Conservation (phyloP, 2,888 invertebrate species). For the Rhorus exstirpatorius region DNA sequence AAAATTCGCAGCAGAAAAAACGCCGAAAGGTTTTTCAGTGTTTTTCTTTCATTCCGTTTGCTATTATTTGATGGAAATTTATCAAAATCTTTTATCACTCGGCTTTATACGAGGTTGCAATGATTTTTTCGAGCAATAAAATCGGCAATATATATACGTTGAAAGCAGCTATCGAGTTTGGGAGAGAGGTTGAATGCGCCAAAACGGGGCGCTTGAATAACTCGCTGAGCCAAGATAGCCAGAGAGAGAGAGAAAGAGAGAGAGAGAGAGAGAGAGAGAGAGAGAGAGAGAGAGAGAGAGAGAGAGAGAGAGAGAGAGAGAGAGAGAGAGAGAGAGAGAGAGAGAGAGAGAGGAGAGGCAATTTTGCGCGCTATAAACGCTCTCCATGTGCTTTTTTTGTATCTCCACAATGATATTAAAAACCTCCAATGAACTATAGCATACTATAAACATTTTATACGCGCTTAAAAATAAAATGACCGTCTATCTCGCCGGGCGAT, state of each 20-base stretch:
- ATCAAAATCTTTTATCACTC: no score
- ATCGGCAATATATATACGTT: no score
- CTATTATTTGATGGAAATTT: no score
- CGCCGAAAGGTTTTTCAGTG: not conserved
- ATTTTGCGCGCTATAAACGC: conserved; percentile 64
- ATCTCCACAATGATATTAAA: conserved; percentile 36
- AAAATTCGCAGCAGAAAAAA: no score
- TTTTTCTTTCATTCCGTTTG: no score
- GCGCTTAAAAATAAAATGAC: conserved; percentile 7
- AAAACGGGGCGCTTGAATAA: no score
- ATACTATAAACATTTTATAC: not conserved
- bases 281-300: not conserved
- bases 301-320: not conserved
- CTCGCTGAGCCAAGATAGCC: no score
- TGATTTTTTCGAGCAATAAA: no score
- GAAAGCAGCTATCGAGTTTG: no score
- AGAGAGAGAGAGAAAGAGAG: not conserved
- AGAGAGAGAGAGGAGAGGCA: not conserved
- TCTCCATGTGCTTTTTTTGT: conserved; percentile 41
- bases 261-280: not conserved
- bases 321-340: conserved; percentile 25
- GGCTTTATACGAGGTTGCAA: no score
- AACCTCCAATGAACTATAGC: conserved; percentile 42
- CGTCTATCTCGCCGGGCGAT: conserved; percentile 11
- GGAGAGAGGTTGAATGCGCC: no score